A percentile compares a stretch with the other conserved stretches of the same genome.
Evolutionary conservation across 2,888 invertebrate species (phyloP).

Genomic region (Bibio marci): DNA sequence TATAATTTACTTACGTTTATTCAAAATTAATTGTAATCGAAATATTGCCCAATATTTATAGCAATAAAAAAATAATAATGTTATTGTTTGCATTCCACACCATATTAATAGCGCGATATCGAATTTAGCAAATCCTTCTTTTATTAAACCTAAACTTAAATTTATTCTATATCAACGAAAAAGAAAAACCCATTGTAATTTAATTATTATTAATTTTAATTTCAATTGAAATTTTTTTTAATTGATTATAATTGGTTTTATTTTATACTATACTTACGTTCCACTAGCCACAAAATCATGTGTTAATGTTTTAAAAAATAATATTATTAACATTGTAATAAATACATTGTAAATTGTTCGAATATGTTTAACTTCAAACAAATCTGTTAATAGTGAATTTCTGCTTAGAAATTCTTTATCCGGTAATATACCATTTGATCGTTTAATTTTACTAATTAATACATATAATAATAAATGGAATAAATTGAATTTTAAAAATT

Average conservation of each 20-base stretch:
- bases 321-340: constrained; percentile 52
- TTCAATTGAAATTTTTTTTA: too few species aligned
- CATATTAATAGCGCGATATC: constrained; percentile 38
- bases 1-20: constrained; percentile 15
- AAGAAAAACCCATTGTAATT: constrained; percentile 24
- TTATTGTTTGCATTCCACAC: constrained; percentile 30
- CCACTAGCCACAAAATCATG: constrained; percentile 58
- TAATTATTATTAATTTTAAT: too few species aligned
- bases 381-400: constrained; percentile 64
- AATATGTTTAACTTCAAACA: constrained; percentile 62
- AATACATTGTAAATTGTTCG: constrained; percentile 74
- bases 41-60: constrained; percentile 32
- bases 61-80: constrained; percentile 29
- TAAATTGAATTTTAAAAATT: too few species aligned
- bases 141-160: constrained; percentile 41
- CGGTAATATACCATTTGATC: constrained; percentile 21
- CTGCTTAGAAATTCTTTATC: constrained; percentile 51
- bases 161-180: constrained; percentile 28
- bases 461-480: neutral
- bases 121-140: constrained; percentile 39
- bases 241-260: too few species aligned
- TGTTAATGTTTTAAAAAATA: constrained; percentile 53
- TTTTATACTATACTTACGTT: constrained; percentile 44
- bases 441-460: constrained; percentile 1
- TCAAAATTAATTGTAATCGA: constrained; percentile 14